phyloP scores from a whole-genome alignment of 1,140 invertebrate genomes.

The Eriosoma lanigerum region DNA sequence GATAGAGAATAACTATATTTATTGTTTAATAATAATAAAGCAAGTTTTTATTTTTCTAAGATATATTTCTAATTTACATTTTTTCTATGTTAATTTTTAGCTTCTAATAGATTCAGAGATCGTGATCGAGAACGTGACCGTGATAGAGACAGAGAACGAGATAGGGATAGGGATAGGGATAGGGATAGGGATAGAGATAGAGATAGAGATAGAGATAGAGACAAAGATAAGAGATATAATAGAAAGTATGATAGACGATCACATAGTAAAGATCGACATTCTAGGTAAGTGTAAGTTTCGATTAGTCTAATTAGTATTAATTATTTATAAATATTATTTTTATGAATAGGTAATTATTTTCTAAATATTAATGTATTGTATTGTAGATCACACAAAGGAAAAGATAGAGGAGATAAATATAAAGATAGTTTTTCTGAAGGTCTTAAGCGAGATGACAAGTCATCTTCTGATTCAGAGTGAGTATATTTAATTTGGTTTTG shows the following conservation, averaged over 20 bases:
- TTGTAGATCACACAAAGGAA: slow-evolving; percentile 48
- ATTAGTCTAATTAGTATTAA: background rate
- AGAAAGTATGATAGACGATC: slow-evolving; percentile 45
- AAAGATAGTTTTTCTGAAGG: slow-evolving; percentile 85
- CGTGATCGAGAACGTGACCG: slow-evolving; percentile 57
- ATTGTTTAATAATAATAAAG: too few relatives aligned
- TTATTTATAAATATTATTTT: slow-evolving; percentile 17
- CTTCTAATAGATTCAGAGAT: slow-evolving; percentile 53
- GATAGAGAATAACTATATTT: too few relatives aligned
- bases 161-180: slow-evolving; percentile 59
- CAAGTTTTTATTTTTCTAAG: too few relatives aligned
- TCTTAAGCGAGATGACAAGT: slow-evolving; percentile 65
- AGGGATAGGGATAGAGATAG: slow-evolving; percentile 57
- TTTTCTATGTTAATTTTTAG: slow-evolving; percentile 4
- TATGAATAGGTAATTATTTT: background rate
- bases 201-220: slow-evolving; percentile 55
- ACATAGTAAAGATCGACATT: slow-evolving; percentile 52
- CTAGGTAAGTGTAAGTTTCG: slow-evolving; percentile 52
- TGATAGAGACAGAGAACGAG: slow-evolving; percentile 55
- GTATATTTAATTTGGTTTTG: slow-evolving; percentile 54
- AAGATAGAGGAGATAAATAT: slow-evolving; percentile 64
- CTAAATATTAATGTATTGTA: background rate
- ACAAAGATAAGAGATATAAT: slow-evolving; percentile 54
- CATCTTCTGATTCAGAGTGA: slow-evolving; percentile 67
- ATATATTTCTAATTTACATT: too few relatives aligned